A percentile compares a stretch with the other conserved stretches of the same genome.
These are phyloP conservation scores for Gorsachius goisagi DNA, from an alignment of 2,113 vertebrate genomes.

Conservation along the genomic window DNA sequence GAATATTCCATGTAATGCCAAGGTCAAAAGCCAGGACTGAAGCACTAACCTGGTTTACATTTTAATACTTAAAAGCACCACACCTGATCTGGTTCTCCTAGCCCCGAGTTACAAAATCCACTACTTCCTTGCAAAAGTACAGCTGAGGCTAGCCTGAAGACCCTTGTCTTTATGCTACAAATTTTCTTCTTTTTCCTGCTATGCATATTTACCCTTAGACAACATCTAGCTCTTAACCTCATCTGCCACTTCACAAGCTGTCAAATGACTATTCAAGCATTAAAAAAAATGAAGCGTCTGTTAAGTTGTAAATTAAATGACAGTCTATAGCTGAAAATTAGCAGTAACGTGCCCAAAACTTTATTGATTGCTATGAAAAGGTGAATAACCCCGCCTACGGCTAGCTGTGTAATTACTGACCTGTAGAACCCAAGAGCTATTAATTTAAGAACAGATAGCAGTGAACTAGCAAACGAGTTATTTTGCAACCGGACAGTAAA, in stretches of 20 bases:
- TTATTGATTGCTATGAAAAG: slow-evolving; percentile 69
- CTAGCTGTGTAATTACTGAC: slow-evolving; percentile 63
- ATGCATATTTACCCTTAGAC: slow-evolving; percentile 33
- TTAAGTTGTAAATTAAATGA: slow-evolving; percentile 59
- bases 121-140: not conserved
- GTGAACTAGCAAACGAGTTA: slow-evolving; percentile 10
- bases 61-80: slow-evolving; percentile 15
- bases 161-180: not conserved
- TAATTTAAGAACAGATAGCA: slow-evolving; percentile 55
- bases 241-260: slow-evolving; percentile 33
- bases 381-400: slow-evolving; percentile 29
- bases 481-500: slow-evolving; percentile 14
- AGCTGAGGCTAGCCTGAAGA: not conserved
- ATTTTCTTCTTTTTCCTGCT: not conserved
- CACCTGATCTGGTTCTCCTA: not conserved
- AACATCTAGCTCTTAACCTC: slow-evolving; percentile 44
- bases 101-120: not conserved
- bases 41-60: slow-evolving; percentile 14
- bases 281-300: slow-evolving; percentile 52
- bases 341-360: slow-evolving; percentile 55
- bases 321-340: slow-evolving; percentile 60
- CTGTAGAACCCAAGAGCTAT: slow-evolving; percentile 48
- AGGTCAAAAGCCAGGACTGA: slow-evolving; percentile 35
- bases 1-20: slow-evolving; percentile 37
- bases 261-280: slow-evolving; percentile 54